Evolutionary conservation across 2,113 vertebrate genomes (phyloP), one percentile per base, ranked within the genome.

Genomic region (Oncorhynchus kisutch): DNA sequence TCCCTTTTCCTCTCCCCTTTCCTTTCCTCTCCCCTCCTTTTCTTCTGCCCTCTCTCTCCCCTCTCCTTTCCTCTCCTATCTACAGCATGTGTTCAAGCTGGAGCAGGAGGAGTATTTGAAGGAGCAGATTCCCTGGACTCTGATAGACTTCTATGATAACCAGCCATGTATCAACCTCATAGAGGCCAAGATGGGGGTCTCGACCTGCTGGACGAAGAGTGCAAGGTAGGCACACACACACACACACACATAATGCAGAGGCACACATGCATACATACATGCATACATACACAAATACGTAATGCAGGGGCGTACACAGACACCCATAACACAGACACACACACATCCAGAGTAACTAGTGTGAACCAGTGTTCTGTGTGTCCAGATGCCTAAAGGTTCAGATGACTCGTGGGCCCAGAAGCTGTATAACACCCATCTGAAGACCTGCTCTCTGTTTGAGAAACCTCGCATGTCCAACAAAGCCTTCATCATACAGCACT

Each of bases 71-170:
- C n/a, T 13, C 49, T 51, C 49, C 14, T 51, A 14, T 51, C 49
- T 27, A 20, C 83, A 99, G 98, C 98, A 99, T 66, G 98, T 99
- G 75, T 99, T 99, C 89, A 99, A 99, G 85, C 90, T 99, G 88
- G 98, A 99, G 85, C 98, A 99, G 85, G 98, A 99, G 75, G 98
- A 99, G 84, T 99, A 99, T 79, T 98, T 99, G 98, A 97, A 94
- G 86, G 98, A 99, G 88, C 94, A 99, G 93, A 99, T 99, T 82
- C 98, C 98, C 0, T 99, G 98, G 98, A 99, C 98, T 68, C 94
- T 99, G 81, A 99, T 99, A 45, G 98, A 99, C 91, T 99, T 99
- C 88, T 99, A 99, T 0, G 98, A 99, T 91, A 99, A 99, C 92
- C 98, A 99, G 86, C 98, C 98, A 18, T 99, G 98, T 88, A 99